These are phyloP conservation scores for Hippotragus niger DNA, from an alignment of 2,113 vertebrate genomes.

Conservation along the genomic window DNA sequence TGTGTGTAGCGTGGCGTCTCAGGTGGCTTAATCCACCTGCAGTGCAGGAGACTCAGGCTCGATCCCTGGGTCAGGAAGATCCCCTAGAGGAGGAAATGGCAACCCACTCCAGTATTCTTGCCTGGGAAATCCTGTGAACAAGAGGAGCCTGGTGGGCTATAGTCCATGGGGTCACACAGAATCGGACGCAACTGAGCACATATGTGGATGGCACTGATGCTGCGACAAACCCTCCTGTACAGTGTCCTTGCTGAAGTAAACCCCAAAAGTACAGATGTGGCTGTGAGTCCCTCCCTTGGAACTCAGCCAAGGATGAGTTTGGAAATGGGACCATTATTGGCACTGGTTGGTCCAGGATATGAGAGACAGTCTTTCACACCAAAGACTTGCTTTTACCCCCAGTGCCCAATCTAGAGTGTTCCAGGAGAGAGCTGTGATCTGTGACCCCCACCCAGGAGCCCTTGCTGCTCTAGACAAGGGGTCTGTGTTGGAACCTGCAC, in stretches of 20 bases:
- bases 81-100: neutral
- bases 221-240: neutral
- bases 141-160: neutral
- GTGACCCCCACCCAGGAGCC: neutral
- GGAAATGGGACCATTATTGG: neutral
- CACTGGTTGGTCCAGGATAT: neutral
- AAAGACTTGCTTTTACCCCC: neutral
- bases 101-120: neutral
- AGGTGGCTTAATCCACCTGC: neutral
- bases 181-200: neutral
- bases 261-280: no score
- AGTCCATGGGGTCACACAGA: neutral
- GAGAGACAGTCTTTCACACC: neutral
- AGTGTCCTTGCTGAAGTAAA: neutral
- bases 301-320: neutral
- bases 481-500: no score
- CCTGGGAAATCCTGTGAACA: neutral
- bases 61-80: neutral
- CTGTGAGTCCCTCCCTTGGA: neutral
- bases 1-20: neutral
- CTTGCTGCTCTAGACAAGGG: neutral
- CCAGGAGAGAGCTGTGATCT: neutral
- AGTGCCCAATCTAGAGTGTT: neutral
- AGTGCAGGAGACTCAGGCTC: neutral
- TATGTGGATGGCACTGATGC: neutral